Conservation (phyloP, 2,797 vertebrate genomes). For the Rhynchonycteris naso region DNA sequence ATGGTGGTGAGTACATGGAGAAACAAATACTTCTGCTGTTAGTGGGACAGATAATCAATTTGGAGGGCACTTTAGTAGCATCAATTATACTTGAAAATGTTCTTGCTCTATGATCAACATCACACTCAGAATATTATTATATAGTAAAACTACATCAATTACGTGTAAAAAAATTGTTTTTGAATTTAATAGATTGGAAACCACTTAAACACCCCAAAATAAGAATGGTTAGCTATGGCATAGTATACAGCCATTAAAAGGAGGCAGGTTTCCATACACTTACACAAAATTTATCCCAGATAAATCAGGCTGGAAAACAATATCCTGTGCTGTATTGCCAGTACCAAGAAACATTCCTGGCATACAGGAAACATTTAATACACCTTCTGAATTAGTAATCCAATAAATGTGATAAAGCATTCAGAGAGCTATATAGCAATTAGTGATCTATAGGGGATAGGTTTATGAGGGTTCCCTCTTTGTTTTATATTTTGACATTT, state of each 20-base stretch:
- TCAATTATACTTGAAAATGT: slow-evolving; percentile 6
- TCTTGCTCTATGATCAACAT: neutral
- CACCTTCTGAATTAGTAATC: neutral
- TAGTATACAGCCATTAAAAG: neutral
- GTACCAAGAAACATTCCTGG: neutral
- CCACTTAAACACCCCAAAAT: neutral
- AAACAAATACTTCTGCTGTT: neutral
- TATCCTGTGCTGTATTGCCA: neutral
- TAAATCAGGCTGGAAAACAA: neutral
- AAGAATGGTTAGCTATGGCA: neutral
- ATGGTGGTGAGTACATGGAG: neutral
- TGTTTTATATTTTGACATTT: slow-evolving; percentile 9
- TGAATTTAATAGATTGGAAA: neutral
- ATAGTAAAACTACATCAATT: neutral
- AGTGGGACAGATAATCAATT: neutral
- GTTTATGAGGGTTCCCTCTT: neutral
- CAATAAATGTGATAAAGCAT: neutral
- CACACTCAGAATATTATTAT: neutral
- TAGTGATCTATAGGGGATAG: neutral
- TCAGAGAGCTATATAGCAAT: neutral
- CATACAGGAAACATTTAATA: neutral
- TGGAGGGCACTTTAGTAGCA: neutral
- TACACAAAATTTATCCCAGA: neutral
- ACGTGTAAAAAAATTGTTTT: neutral
- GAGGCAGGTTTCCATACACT: neutral